A percentile compares a stretch with the other conserved stretches of the same genome.
These are phyloP conservation scores for Dynastes hyllus DNA, from an alignment of 2,888 invertebrate genomes.

Conservation along the genomic window DNA sequence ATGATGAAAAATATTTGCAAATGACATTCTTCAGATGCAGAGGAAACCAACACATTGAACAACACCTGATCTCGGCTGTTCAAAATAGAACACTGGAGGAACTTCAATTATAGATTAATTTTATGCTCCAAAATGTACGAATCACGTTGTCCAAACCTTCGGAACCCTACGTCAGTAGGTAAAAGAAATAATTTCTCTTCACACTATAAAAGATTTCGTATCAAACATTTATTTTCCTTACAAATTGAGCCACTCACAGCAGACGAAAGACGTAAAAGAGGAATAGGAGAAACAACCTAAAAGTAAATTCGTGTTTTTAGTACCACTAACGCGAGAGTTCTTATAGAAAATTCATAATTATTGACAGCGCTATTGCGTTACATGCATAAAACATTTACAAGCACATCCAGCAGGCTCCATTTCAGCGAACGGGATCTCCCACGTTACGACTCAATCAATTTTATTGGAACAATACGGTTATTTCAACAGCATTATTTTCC, in stretches of 20 bases:
- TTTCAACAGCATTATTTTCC: background rate
- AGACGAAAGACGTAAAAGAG: background rate
- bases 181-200: too few relatives aligned
- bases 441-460: conserved; percentile 5
- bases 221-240: background rate
- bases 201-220: background rate
- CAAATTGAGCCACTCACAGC: background rate
- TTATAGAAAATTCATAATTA: conserved; percentile 21
- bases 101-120: too few relatives aligned
- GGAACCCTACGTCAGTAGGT: too few relatives aligned
- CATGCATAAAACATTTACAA: conserved; percentile 6
- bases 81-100: too few relatives aligned
- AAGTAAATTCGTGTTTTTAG: conserved; percentile 2
- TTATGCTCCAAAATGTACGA: too few relatives aligned
- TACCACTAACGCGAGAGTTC: background rate
- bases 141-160: too few relatives aligned
- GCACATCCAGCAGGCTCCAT: background rate
- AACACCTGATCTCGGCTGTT: too few relatives aligned
- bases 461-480: conserved; percentile 9
- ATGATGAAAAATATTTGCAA: too few relatives aligned
- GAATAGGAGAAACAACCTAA: background rate
- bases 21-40: too few relatives aligned
- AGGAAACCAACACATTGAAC: too few relatives aligned
- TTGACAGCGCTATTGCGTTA: background rate
- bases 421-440: background rate